Conservation (phyloP, 2,113 vertebrate species). For the Coreoperca whiteheadi region DNA sequence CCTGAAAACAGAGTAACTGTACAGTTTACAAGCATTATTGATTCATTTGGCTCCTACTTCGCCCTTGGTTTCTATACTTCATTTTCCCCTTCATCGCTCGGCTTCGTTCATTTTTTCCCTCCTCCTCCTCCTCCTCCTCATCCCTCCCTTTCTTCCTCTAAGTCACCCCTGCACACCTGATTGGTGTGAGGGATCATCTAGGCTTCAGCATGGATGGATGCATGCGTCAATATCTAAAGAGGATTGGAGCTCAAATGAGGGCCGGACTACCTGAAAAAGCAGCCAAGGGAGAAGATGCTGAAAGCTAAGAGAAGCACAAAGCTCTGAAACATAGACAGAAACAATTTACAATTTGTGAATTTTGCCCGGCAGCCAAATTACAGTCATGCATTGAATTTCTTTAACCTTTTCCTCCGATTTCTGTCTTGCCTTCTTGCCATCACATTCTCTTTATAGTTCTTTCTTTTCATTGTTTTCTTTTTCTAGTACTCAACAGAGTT, state of each 20-base stretch:
- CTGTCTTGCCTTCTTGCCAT: slow-evolving; percentile 21
- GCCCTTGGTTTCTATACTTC: slow-evolving; percentile 42
- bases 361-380: slow-evolving; percentile 61
- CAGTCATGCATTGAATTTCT: slow-evolving; percentile 52
- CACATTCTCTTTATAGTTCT: slow-evolving; percentile 26
- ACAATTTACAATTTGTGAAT: slow-evolving; percentile 63
- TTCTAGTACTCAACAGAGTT: neutral
- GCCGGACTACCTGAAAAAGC: slow-evolving; percentile 58
- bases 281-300: slow-evolving; percentile 51
- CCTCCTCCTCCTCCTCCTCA: neutral
- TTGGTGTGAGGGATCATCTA: slow-evolving; percentile 65
- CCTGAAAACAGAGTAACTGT: slow-evolving; percentile 48
- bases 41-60: slow-evolving; percentile 43
- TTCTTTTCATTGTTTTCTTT: neutral
- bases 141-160: slow-evolving; percentile 9
- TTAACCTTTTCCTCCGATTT: slow-evolving; percentile 14
- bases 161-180: slow-evolving; percentile 37
- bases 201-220: slow-evolving; percentile 67
- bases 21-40: slow-evolving; percentile 50
- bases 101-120: slow-evolving; percentile 1
- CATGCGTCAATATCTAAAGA: slow-evolving; percentile 74
- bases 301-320: slow-evolving; percentile 59
- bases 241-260: slow-evolving; percentile 69
- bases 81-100: slow-evolving; percentile 38
- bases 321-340: slow-evolving; percentile 31